Conservation (phyloP, 2,888 invertebrate species). For the Neocrepidodera transversa region DNA sequence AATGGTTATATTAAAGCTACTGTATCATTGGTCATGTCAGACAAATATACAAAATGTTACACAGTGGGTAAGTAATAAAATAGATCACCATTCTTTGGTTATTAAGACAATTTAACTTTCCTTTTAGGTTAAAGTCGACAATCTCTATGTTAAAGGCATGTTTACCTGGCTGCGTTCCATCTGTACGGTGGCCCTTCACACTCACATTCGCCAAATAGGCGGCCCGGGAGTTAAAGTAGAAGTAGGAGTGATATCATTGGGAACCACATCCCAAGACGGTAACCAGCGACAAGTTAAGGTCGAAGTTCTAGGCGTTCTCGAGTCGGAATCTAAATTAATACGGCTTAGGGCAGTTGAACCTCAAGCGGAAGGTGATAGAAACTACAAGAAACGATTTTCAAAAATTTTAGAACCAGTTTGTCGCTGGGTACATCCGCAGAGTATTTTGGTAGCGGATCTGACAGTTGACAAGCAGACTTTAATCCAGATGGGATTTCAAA, state of each 20-base stretch:
- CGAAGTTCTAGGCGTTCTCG: slow-evolving; percentile 84
- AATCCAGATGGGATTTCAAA: slow-evolving; percentile 78
- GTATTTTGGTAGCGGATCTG: slow-evolving; percentile 80
- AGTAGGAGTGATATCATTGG: slow-evolving; percentile 85
- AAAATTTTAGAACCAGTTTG: slow-evolving; percentile 82
- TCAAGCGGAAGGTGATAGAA: slow-evolving; percentile 76
- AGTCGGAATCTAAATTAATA: slow-evolving; percentile 74
- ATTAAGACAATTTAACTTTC: neutral
- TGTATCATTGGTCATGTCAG: slow-evolving; percentile 93
- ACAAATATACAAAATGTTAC: slow-evolving; percentile 88
- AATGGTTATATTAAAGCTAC: slow-evolving; percentile 79
- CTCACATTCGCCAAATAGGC: slow-evolving; percentile 77
- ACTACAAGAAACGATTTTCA: slow-evolving; percentile 79
- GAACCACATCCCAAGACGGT: slow-evolving; percentile 81
- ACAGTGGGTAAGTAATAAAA: slow-evolving; percentile 80
- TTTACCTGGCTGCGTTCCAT: slow-evolving; percentile 78
- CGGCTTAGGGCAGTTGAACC: slow-evolving; percentile 85
- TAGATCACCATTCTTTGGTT: slow-evolving; percentile 7
- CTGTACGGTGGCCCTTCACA: slow-evolving; percentile 82
- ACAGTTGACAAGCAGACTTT: slow-evolving; percentile 84
- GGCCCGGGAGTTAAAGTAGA: slow-evolving; percentile 76
- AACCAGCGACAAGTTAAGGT: slow-evolving; percentile 77
- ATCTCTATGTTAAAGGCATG: slow-evolving; percentile 70
- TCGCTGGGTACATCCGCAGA: slow-evolving; percentile 81
- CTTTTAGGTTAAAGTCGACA: slow-evolving; percentile 68